These are phyloP conservation scores for Aphaenogaster rudis DNA, from an alignment of 1,140 invertebrate genomes.

Conservation along the genomic window DNA sequence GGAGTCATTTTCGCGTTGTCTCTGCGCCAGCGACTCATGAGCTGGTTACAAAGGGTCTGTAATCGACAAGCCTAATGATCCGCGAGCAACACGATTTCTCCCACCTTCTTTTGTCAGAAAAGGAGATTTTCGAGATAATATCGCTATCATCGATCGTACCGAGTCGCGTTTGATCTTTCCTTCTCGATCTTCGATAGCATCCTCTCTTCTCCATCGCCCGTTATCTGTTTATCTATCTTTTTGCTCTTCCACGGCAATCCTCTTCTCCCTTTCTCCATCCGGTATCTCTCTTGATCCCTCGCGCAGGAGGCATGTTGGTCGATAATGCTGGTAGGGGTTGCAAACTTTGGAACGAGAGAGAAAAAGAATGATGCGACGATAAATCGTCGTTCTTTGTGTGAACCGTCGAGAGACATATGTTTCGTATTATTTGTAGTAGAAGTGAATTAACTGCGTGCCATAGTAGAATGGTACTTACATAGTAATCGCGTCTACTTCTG, in stretches of 20 bases:
- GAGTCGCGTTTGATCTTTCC: slow-evolving; percentile 25
- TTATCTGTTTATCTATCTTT: slow-evolving; percentile 47
- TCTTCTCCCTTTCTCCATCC: not conserved
- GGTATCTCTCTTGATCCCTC: slow-evolving; percentile 21
- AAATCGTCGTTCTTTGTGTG: slow-evolving; percentile 34
- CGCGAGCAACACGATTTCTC: slow-evolving; percentile 3
- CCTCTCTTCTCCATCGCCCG: not conserved
- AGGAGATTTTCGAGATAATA: slow-evolving; percentile 47
- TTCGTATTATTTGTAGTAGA: slow-evolving; percentile 8
- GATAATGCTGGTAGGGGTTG: slow-evolving; percentile 28
- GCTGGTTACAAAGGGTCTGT: slow-evolving; percentile 23
- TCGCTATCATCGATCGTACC: slow-evolving; percentile 4
- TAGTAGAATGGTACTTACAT: not conserved
- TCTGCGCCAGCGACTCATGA: not conserved
- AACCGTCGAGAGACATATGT: slow-evolving; percentile 31
- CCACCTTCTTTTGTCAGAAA: not conserved
- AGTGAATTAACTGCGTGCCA: slow-evolving; percentile 10
- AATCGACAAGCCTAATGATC: slow-evolving; percentile 62
- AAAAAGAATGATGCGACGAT: slow-evolving; percentile 7
- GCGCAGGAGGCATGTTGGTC: not conserved
- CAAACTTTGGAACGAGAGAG: slow-evolving; percentile 29
- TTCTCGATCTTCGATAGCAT: slow-evolving; percentile 40
- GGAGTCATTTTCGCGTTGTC: slow-evolving; percentile 30
- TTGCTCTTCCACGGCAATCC: not conserved
- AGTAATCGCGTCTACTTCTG: not conserved